Percentiles rank a stretch among this genome's conserved stretches.
phyloP scores from a whole-genome alignment of 2,797 vertebrate species.

The Varecia variegata region DNA sequence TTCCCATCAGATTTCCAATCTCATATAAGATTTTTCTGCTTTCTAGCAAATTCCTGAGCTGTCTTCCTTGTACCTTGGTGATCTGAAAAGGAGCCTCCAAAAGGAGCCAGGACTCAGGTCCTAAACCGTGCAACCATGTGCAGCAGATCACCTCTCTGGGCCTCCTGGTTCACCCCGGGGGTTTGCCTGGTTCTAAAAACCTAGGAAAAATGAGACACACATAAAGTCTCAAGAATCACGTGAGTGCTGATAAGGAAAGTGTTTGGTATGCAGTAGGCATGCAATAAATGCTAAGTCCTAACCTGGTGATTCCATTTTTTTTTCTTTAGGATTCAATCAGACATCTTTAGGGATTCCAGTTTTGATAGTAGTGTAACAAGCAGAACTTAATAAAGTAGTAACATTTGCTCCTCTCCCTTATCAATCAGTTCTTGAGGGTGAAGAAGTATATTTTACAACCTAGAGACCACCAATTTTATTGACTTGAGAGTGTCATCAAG shows the following conservation, averaged over 20 bases:
- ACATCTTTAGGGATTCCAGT: no score
- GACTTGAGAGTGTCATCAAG: not conserved
- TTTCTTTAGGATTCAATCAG: no score
- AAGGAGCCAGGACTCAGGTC: not conserved
- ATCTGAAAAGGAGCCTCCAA: not conserved
- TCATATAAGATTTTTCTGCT: not conserved
- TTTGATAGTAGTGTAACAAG: not conserved
- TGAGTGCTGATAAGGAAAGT: not conserved
- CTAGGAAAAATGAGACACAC: not conserved
- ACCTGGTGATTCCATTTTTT: not conserved
- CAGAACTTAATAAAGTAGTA: not conserved
- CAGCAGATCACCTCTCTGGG: not conserved
- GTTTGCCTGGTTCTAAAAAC: not conserved
- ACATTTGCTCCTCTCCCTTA: not conserved
- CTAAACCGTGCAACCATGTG: not conserved
- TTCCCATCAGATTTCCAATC: not conserved
- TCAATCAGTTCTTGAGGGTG: not conserved
- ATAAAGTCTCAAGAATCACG: not conserved
- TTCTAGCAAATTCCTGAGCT: not conserved
- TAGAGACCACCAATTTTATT: no score
- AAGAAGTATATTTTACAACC: not conserved
- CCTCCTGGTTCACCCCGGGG: accelerated
- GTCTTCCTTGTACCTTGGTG: not conserved
- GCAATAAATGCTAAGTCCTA: not conserved
- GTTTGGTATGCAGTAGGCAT: not conserved